Conservation (phyloP, 1,140 invertebrate species). For the Gryon sp. region DNA sequence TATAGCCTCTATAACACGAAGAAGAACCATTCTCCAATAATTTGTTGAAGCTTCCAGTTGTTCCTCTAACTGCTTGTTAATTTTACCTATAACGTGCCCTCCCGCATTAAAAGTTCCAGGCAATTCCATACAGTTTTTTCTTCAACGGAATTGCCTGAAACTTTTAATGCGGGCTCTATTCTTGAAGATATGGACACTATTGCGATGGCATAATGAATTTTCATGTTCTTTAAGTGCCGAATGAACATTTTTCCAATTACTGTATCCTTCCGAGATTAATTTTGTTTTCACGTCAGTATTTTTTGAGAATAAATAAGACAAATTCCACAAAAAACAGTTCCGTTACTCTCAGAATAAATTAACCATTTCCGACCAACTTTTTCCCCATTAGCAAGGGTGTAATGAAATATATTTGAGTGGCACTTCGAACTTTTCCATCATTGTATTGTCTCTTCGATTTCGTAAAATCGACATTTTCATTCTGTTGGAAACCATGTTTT, state of each 20-base stretch:
- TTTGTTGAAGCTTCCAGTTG: constrained; percentile 10
- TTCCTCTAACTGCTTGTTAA: constrained; percentile 9
- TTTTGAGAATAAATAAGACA: not conserved
- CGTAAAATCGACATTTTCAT: not conserved
- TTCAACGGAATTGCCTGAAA: too few species aligned
- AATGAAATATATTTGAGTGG: not conserved
- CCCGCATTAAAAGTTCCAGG: constrained; percentile 3
- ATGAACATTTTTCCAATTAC: constrained; percentile 31
- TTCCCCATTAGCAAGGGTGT: not conserved
- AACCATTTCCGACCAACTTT: not conserved
- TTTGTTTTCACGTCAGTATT: not conserved
- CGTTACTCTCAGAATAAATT: not conserved
- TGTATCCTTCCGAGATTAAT: not conserved
- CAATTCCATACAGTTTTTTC: not conserved
- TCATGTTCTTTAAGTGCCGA: constrained; percentile 24
- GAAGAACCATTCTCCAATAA: constrained; percentile 33
- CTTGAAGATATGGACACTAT: too few species aligned
- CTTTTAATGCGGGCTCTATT: too few species aligned
- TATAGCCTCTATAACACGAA: constrained; percentile 5
- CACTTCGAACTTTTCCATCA: not conserved
- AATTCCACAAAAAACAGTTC: constrained; percentile 1
- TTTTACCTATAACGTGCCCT: constrained; percentile 1
- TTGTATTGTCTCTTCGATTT: not conserved
- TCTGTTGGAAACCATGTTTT: not conserved
- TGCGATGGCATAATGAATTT: constrained; percentile 24